Conservation (phyloP, 2,888 invertebrate genomes). For the Isotomurus palustris region DNA sequence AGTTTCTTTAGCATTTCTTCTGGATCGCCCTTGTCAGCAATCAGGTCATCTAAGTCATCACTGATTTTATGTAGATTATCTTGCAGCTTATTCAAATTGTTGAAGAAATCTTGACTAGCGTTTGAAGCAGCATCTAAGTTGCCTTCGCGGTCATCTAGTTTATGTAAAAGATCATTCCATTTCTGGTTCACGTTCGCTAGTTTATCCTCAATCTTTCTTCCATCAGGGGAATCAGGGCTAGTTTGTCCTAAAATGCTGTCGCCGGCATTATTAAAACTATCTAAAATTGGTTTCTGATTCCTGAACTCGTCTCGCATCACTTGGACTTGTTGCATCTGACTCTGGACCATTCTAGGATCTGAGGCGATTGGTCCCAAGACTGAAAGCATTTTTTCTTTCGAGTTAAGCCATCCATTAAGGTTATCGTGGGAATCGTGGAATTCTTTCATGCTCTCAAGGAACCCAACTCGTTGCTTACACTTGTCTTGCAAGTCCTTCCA, state of each 20-base stretch:
- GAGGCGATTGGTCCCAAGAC: constrained; percentile 94
- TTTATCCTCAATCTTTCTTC: constrained; percentile 65
- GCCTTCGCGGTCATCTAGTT: constrained; percentile 81
- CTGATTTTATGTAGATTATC: constrained; percentile 83
- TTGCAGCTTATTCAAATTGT: constrained; percentile 72
- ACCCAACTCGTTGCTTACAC: constrained; percentile 65
- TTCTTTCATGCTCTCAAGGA: constrained; percentile 70
- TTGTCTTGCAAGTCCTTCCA: constrained; percentile 83
- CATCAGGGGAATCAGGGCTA: constrained; percentile 59
- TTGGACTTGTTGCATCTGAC: constrained; percentile 82
- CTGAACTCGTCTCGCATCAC: constrained; percentile 92
- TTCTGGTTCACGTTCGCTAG: constrained; percentile 56
- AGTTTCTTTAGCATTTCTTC: constrained; percentile 82
- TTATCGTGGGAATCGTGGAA: constrained; percentile 85
- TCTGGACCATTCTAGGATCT: constrained; percentile 83
- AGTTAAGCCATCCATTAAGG: constrained; percentile 89
- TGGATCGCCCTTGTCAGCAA: constrained; percentile 69
- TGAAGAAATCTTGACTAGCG: constrained; percentile 88
- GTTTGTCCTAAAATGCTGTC: constrained; percentile 64
- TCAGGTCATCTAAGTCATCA: constrained; percentile 78
- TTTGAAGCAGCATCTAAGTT: constrained; percentile 86
- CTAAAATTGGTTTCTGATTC: constrained; percentile 82
- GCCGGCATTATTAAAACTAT: constrained; percentile 76
- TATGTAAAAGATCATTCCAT: constrained; percentile 76
- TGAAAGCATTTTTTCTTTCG: constrained; percentile 91